Evolutionary conservation across 2,113 vertebrate species (phyloP).

Genomic region (Elanoides forficatus): DNA sequence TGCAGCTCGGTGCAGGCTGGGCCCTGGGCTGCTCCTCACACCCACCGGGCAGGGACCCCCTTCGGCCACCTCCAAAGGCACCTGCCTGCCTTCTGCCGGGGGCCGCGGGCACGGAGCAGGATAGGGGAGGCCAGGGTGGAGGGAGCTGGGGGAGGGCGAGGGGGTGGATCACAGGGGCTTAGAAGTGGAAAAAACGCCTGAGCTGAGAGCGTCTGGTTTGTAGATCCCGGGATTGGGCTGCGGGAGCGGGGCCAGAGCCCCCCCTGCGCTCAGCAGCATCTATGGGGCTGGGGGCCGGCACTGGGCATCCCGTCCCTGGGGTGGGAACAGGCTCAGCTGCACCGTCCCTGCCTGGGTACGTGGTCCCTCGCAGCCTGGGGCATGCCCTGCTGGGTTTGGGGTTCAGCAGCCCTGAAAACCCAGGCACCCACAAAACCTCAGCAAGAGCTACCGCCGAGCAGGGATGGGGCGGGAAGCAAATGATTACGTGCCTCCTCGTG

Average conservation of each 20-base stretch:
- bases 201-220: not conserved
- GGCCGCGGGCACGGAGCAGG: not conserved
- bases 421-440: not conserved
- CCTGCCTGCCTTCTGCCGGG: not conserved
- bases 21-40: not conserved
- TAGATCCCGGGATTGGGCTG: not conserved
- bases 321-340: not conserved
- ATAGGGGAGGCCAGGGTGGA: not conserved
- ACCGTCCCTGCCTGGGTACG: not conserved
- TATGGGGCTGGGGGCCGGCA: rapidly evolving
- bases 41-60: not conserved
- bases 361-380: not conserved
- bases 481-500: not conserved
- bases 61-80: not conserved
- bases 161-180: not conserved
- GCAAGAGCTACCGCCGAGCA: not conserved
- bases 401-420: not conserved
- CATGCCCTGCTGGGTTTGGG: rapidly evolving
- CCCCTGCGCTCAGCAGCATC: not conserved
- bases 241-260: not conserved
- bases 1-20: not conserved
- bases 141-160: not conserved
- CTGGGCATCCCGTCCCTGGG: too few species aligned
- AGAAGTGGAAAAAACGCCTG: not conserved
- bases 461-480: not conserved